Evolutionary conservation across 2,888 invertebrate genomes (phyloP).

Genomic region (Epinotia nisella): DNA sequence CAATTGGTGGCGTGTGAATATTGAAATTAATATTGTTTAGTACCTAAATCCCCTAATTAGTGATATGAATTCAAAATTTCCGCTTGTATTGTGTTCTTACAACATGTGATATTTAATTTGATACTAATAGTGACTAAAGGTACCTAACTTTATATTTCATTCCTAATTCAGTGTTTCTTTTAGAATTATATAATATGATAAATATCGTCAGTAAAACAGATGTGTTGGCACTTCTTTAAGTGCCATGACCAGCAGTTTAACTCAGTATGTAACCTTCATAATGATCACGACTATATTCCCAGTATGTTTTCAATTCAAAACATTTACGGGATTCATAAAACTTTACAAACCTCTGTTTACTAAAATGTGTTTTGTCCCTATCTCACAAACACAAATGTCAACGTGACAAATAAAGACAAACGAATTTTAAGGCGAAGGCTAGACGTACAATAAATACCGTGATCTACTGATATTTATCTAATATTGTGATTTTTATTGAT

Average conservation of each 20-base stretch:
- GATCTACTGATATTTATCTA: no score
- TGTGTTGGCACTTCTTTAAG: not conserved
- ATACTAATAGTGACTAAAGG: slow-evolving; percentile 51
- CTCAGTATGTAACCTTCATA: not conserved
- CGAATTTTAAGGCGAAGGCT: no score
- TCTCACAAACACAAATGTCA: no score
- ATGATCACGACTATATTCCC: not conserved
- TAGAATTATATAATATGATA: slow-evolving; percentile 2
- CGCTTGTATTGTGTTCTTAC: slow-evolving; percentile 56
- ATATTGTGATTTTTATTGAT: no score
- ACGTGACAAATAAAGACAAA: no score
- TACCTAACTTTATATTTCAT: slow-evolving; percentile 25
- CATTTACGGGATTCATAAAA: no score
- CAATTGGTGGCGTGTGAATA: not conserved
- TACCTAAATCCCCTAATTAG: not conserved
- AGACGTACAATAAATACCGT: no score
- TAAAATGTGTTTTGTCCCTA: no score
- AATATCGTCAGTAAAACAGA: not conserved
- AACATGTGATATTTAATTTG: slow-evolving; percentile 67
- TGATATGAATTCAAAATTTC: slow-evolving; percentile 23
- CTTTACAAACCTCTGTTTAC: no score
- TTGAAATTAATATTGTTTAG: slow-evolving; percentile 16
- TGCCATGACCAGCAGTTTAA: not conserved
- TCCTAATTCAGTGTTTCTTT: slow-evolving; percentile 23
- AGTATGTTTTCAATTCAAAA: not conserved